Base-by-base conservation (phyloP, 1,140 invertebrate species). In the Halotydeus destructor region DNA sequence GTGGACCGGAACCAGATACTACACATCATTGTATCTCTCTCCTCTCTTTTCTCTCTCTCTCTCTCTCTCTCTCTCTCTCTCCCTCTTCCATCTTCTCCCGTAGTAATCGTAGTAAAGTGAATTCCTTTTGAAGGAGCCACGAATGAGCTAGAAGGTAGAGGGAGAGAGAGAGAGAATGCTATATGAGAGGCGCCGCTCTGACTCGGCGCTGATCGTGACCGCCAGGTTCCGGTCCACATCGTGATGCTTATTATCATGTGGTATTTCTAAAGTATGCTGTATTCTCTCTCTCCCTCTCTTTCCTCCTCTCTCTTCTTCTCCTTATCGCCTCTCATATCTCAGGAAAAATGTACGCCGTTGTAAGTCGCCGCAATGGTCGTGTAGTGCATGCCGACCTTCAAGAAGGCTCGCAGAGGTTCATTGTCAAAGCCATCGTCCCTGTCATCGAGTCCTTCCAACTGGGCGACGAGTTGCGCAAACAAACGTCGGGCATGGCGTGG, bases 371-470 rank as follows among this genome's bases (percentile, higher is more conserved):
- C 30, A 75, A 84, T 54, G 93, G 91, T 3, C 74, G 82, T 34
- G 72, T 97, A 3, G 56, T 96, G 1, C 71, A 74, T 25, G 83
- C 85, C 36, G 88, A 96, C 51, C 73, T 86, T 60, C 75, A 77
- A 41, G 76, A 88, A 54, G 80, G 83, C 34, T 75, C 73, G 18
- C 76, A 80, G 26, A 77, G 75, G 35, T 98, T 96, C 64, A 70
- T 74, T 38, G 80, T 98, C 3, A 69, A 70, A 34, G 85, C 89
- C 1, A 70, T 76, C 40, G 62, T 99, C 47, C 93, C 93, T 0
- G 85, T 97, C 21, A 74, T 89, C 8, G 91, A 98, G 62, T 96
- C 88, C 60, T 93, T 96, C 64, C 74, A 80, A 43, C 84, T 98
- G 60, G 79, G 82, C 5, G 75, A 84, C 36, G 83, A 91, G 60